Conservation (phyloP, 2,797 vertebrate species). For the Enteromius anoplus region DNA sequence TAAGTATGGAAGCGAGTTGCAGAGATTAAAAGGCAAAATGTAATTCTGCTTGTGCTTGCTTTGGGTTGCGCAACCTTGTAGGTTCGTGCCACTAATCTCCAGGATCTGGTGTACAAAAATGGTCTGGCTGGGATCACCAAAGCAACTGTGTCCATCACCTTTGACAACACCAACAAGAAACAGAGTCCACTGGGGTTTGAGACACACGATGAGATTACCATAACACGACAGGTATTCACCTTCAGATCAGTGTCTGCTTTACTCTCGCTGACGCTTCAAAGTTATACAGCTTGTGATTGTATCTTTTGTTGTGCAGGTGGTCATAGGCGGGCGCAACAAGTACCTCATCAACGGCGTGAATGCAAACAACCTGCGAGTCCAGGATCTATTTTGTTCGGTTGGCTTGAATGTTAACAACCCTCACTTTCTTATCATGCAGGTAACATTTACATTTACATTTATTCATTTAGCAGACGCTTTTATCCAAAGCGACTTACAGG, state of each 20-base stretch:
- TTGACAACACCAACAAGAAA: slow-evolving; percentile 95
- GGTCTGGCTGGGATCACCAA: slow-evolving; percentile 94
- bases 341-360: slow-evolving; percentile 95
- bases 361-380: slow-evolving; percentile 86
- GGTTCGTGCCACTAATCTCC: slow-evolving; percentile 92
- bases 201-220: slow-evolving; percentile 86
- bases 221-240: slow-evolving; percentile 88
- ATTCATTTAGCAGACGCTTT: too few species aligned
- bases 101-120: slow-evolving; percentile 95
- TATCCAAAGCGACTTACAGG: too few species aligned
- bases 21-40: neutral
- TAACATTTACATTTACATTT: too few species aligned
- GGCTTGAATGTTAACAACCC: slow-evolving; percentile 98
- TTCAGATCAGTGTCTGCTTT: neutral
- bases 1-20: neutral
- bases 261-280: neutral
- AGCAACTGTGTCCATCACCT: slow-evolving; percentile 91
- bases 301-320: slow-evolving; percentile 73
- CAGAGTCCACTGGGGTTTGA: slow-evolving; percentile 94
- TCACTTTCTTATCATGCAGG: slow-evolving; percentile 99
- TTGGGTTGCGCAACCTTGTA: slow-evolving; percentile 58
- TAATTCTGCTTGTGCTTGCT: neutral
- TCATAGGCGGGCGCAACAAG: slow-evolving; percentile 92
- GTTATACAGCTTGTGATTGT: neutral
- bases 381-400: slow-evolving; percentile 94